Percentiles rank a stretch among this genome's conserved stretches.
Conservation (phyloP, 2,888 invertebrate species). For the Gymnocheta viridis region DNA sequence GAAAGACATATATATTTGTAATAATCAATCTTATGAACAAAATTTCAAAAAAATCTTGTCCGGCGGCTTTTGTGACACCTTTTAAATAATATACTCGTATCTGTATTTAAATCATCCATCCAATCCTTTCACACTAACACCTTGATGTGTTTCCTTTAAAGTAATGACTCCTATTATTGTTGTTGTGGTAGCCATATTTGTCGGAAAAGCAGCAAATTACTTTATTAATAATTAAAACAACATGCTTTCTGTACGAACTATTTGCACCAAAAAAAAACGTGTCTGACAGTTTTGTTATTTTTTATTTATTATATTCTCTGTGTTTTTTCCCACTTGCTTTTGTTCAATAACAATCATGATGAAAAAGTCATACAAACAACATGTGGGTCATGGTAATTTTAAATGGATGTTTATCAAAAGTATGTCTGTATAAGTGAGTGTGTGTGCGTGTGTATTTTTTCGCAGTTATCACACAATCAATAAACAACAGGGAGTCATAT, state of each 20-base stretch:
- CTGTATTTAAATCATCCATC: background rate
- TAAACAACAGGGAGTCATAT: constrained; percentile 3
- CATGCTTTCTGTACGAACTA: background rate
- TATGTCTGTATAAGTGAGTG: background rate
- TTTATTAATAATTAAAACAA: constrained; percentile 35
- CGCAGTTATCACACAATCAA: background rate
- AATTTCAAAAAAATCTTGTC: too few relatives aligned
- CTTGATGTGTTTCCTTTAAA: background rate
- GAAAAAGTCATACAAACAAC: constrained; percentile 18
- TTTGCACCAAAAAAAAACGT: background rate
- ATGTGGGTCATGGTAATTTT: constrained; percentile 55
- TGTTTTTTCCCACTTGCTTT: background rate
- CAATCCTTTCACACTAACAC: background rate
- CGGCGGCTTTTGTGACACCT: background rate
- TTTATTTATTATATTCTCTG: background rate
- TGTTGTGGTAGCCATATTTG: background rate
- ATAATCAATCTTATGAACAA: too few relatives aligned
- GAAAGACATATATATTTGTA: too few relatives aligned
- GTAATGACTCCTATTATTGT: background rate
- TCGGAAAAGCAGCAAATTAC: constrained; percentile 19
- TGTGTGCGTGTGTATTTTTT: background rate
- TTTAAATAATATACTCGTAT: background rate
- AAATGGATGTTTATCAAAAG: constrained; percentile 8
- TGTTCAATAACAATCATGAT: background rate
- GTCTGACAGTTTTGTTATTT: constrained; percentile 18